These are phyloP conservation scores for Cryptomyrus ogoouensis DNA, from an alignment of 2,113 vertebrate genomes.

Conservation along the genomic window DNA sequence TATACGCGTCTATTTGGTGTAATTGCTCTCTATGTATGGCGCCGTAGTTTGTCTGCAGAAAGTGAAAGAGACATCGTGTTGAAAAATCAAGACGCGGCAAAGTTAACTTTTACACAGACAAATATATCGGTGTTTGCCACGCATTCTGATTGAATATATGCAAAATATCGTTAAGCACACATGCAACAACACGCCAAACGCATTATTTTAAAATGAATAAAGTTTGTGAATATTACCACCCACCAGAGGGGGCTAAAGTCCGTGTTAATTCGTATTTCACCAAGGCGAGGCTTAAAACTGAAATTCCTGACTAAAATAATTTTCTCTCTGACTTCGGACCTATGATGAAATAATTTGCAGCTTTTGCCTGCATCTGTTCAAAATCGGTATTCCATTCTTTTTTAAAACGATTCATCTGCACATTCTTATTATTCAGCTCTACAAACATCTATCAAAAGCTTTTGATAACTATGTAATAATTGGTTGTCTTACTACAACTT, in stretches of 20 bases:
- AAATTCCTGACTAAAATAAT: neutral
- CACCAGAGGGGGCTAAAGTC: constrained; percentile 1
- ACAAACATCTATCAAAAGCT: neutral
- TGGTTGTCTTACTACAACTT: neutral
- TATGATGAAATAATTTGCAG: neutral
- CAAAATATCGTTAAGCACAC: neutral
- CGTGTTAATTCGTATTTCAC: neutral
- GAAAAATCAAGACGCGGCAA: neutral
- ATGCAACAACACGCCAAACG: neutral
- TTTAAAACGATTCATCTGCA: neutral
- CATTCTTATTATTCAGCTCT: neutral
- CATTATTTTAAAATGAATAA: neutral
- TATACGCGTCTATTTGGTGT: neutral
- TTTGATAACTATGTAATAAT: neutral
- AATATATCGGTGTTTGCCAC: neutral
- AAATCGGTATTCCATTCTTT: neutral
- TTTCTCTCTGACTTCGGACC: neutral
- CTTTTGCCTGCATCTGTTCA: neutral
- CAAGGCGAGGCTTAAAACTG: neutral
- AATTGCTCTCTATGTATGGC: neutral
- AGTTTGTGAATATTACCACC: neutral
- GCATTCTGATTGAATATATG: neutral
- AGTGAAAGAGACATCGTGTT: neutral
- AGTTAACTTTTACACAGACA: neutral
- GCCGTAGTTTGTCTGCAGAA: neutral